Base-by-base conservation (phyloP, 2,888 invertebrate species). In the Amphimallon solstitiale region DNA sequence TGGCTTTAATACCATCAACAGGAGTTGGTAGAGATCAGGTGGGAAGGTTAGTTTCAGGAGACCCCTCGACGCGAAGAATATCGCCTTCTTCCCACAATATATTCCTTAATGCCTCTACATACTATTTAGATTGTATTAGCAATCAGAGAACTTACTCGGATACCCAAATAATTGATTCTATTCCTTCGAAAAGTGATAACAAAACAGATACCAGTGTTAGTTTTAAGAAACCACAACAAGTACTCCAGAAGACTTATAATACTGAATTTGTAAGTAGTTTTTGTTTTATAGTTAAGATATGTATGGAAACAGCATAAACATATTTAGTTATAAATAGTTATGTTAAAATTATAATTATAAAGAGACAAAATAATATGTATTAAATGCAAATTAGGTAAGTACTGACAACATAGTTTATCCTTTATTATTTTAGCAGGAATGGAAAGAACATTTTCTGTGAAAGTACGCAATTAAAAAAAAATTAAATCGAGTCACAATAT, bases 1-100 rank as follows among this genome's bases (percentile, higher is more conserved):
- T 56, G 7, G 56, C 56, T 43, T 56, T 56, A 56, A 56, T 56
- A n/a, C 56, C 56, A 1, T 14, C 56, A 12, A 43, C 43, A n/a
- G n/a, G 21, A 21, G 38, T 37, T 29, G 29, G 29, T 38, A 37
- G 7, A 38, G 19, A 9, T 1, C 9, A 54, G 14, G 5, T 37
- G 37, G 38, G 12, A 29, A 29, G 9, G 5, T 29, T 29, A 10
- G 29, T 12, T 15, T 9, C 5, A 14, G 56, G 7, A 15, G 43
- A 23, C 40, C 40, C 43, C 23, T 14, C 21, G 15, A 29, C 34
- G 6, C 40, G 54, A 12, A 54, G 40, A 21, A 54, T 40, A 5
- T 12, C 56, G 3, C 40, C 23, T 40, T 56, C 56, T 2, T 29
- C 14, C 12, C 23, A 43, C 14, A 40, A 15, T 21, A 21, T 23